Evolutionary conservation across 2,888 invertebrate genomes (phyloP), one percentile per base, ranked within the genome.

Genomic region (Cremastobaeus sp.): DNA sequence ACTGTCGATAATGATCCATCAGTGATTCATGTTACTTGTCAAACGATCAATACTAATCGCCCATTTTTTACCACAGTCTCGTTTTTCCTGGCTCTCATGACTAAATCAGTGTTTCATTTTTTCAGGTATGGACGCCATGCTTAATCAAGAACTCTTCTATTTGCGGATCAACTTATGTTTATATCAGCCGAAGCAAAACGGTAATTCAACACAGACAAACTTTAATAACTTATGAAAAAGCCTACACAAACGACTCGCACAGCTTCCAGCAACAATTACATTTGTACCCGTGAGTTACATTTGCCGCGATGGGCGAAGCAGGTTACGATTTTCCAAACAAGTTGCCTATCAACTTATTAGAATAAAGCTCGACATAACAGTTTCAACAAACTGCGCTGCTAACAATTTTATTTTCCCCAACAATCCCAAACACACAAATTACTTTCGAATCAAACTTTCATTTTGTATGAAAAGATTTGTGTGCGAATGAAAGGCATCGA

Each of bases 91-190:
- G 20, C 6, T 48, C 8, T 43, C 21, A 17, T 20, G 8, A 55
- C 35, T 21, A 4, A 41, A 12, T 2, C n/a, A n/a, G n/a, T n/a
- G 21, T 57, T 41, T 66, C 32, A 30, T 45, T 69, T 41, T 74
- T 74, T 59, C 70, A 74, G 74, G 74, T 74, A 74, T 70, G 74
- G 74, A 74, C 70, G 70, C 60, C 74, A 50, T 65, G 74, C 74
- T 70, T 70, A 60, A 66, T 74, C 59, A 60, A 70, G 65, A 66
- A 74, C 54, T 55, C 60, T 59, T 66, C 74, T 74, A 57, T 70
- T 66, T 55, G 66, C 47, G 74, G 74, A 74, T 62, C 66, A 48
- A 70, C 74, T 70, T 70, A 74, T 74, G 66, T 74, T 74, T 74
- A 70, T 70, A 74, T 74, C 74, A 48, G 64, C 70, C 74, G 57